Percentiles rank a stretch among this genome's conserved stretches.
Evolutionary conservation across 2,888 invertebrate genomes (phyloP).

Genomic region (Pristionchus fissidentatus): DNA sequence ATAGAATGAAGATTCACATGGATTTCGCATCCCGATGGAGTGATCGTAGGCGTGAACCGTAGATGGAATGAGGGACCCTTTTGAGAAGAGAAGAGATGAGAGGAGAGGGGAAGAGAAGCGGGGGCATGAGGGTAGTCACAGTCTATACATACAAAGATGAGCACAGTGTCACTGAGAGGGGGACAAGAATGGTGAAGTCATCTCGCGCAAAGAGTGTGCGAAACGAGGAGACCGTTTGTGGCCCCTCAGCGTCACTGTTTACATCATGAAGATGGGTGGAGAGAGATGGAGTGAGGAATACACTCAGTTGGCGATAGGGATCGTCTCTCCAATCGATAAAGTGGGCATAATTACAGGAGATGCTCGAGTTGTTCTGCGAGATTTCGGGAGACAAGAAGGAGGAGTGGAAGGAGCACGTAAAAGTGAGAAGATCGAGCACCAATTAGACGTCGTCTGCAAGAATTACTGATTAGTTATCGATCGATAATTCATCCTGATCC

Average conservation of each 20-base stretch:
- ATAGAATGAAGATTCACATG: too few species aligned
- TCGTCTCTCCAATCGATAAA: constrained; percentile 7
- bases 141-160: constrained; percentile 37
- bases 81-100: constrained; percentile 5
- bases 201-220: not conserved
- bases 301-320: not conserved
- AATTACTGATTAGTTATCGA: not conserved
- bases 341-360: too few species aligned
- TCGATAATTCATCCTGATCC: not conserved
- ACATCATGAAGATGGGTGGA: too few species aligned
- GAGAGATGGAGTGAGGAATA: not conserved
- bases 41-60: constrained; percentile 18
- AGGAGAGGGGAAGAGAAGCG: too few species aligned
- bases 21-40: constrained; percentile 9
- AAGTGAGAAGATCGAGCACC: not conserved
- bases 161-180: too few species aligned
- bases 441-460: constrained; percentile 36
- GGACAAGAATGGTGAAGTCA: too few species aligned
- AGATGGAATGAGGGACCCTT: not conserved
- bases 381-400: constrained; percentile 35
- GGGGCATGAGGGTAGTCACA: not conserved
- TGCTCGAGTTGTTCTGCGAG: constrained; percentile 33
- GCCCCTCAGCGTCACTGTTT: not conserved
- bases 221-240: not conserved
- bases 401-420: constrained; percentile 33